Evolutionary conservation across 2,797 vertebrate genomes (phyloP), one percentile per base, ranked within the genome.

Genomic region (Cephalopachus bancanus): DNA sequence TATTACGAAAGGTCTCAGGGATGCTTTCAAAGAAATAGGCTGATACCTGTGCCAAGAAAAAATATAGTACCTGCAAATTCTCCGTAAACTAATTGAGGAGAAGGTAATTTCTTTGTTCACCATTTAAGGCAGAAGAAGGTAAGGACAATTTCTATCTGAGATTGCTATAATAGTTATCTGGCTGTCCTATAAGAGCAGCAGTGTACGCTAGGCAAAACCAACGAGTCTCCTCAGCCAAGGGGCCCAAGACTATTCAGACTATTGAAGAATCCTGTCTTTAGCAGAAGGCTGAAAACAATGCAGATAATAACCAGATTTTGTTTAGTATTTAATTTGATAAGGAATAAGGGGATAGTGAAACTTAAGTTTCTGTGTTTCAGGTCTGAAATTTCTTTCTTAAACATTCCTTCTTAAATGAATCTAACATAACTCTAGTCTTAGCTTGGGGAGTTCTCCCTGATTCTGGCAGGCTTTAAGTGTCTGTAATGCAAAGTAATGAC

Each of bases 51-150:
- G 10, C 55, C 59, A 14, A 91, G 51, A 71, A 91, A 88, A 88
- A 91, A 75, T 59, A 24, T 12, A 80, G 12, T 49, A 80, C 37
- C 69, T 85, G 15, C 22, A 95, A 57, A 79, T 93, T 78, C 26
- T 91, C 15, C 83, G 20, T 84, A 90, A 86, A 72, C 90, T 93
- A 93, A 87, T 72, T 83, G 51, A 80, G 33, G 37, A 81, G n/a
- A 90, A 64, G 59, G 44, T 79, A 60, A 72, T 87, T 37, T 72
- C 30, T 79, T 88, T 72, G 44, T 7, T 44, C 44, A 44, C 4
- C 44, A 44, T 44, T 44, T 60, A 65, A 91, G 26, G 78, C 57
- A 83, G n/a, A 78, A 81, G 49, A 80, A 83, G 87, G 37, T 75
- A 88, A 91, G 59, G 53, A 26, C 51, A 65, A 51, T 76, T 96